Conservation (phyloP, 2,113 vertebrate species). For the Neoarius graeffei region DNA sequence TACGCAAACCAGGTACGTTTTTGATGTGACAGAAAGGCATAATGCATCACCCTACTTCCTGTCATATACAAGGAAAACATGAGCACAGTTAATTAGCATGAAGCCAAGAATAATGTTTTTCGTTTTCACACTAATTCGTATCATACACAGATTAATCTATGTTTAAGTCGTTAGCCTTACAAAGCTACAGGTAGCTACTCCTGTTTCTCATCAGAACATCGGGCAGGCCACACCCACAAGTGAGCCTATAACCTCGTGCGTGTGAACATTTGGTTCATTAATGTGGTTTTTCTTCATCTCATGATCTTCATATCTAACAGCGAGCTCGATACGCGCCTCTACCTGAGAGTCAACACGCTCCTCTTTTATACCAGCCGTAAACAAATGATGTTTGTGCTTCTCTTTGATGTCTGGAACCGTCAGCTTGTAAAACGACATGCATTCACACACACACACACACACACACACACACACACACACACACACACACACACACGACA, state of each 20-base stretch:
- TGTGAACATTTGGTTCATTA: not conserved
- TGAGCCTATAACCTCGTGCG: too few species aligned
- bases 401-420: conserved; percentile 8
- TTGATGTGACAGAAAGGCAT: not conserved
- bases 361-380: not conserved
- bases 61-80: not conserved
- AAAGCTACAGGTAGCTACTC: not conserved
- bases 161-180: not conserved
- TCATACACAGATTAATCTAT: not conserved
- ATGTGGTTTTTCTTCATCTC: not conserved
- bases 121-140: too few species aligned
- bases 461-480: conserved; percentile 64
- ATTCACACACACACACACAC: conserved; percentile 60
- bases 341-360: not conserved
- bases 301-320: not conserved
- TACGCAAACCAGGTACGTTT: too few species aligned
- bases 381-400: conserved; percentile 37
- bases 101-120: not conserved
- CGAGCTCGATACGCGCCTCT: not conserved
- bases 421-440: conserved; percentile 36
- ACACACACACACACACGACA: conserved; percentile 71
- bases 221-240: not conserved
- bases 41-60: too few species aligned
- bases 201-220: not conserved
- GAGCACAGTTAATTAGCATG: not conserved